Evolutionary conservation across 2,113 vertebrate genomes (phyloP).

Genomic region (Myotis brandtii): DNA sequence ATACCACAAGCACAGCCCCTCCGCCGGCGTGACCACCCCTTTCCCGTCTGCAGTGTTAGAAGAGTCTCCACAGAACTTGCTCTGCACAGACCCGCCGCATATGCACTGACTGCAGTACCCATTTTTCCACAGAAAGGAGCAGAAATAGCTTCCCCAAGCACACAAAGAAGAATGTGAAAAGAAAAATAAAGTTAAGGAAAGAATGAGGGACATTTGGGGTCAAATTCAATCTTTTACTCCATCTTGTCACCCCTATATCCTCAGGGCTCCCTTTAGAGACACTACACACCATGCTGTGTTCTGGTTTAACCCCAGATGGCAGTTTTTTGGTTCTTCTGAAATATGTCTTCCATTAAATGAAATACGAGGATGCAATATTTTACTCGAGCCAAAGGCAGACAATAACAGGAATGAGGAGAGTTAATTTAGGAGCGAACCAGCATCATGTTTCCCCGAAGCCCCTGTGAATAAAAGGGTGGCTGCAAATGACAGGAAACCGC

Average conservation of each 20-base stretch:
- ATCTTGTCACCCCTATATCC: background rate
- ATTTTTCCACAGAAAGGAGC: background rate
- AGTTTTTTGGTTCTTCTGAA: constrained; percentile 10
- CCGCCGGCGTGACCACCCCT: background rate
- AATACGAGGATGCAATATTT: background rate
- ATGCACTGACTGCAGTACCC: background rate
- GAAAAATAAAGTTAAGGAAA: background rate
- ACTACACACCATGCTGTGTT: accelerated
- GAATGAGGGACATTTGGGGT: background rate
- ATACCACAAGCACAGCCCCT: background rate
- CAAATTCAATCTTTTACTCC: background rate
- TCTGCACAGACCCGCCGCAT: accelerated
- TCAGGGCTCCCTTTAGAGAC: background rate
- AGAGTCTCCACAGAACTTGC: background rate
- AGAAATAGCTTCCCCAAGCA: background rate
- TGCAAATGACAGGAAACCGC: background rate
- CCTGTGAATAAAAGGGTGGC: background rate
- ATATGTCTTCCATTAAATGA: background rate
- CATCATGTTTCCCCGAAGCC: background rate
- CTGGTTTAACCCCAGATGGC: background rate
- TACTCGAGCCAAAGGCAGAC: background rate
- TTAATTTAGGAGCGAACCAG: constrained; percentile 19
- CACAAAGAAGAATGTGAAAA: background rate
- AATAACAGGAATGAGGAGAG: constrained; percentile 8
- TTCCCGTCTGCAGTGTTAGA: background rate